These are phyloP conservation scores for Artibeus lituratus DNA, from an alignment of 2,797 vertebrate species.

Conservation along the genomic window DNA sequence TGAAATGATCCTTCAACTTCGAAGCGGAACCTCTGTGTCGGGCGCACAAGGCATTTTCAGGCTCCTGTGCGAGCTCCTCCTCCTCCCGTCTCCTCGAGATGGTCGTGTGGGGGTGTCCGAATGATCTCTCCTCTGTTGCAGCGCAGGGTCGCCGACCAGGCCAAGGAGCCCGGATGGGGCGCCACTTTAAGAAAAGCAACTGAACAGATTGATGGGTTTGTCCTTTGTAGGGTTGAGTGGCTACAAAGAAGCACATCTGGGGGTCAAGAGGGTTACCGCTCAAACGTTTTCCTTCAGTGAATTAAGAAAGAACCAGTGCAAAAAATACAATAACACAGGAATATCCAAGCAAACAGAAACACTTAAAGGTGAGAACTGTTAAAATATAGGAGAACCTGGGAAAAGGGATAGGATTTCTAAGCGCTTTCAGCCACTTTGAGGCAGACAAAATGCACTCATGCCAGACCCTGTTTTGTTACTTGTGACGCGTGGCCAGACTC, in stretches of 20 bases:
- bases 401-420: background rate
- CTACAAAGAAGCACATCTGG: background rate
- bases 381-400: background rate
- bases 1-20: background rate
- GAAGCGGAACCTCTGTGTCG: background rate
- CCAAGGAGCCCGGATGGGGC: background rate
- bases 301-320: background rate
- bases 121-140: too few relatives aligned
- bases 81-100: rapidly evolving
- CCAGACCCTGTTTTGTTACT: background rate
- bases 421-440: background rate
- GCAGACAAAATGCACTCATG: background rate
- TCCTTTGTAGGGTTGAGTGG: background rate
- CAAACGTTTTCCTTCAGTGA: background rate
- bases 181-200: too few relatives aligned
- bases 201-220: background rate
- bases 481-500: background rate
- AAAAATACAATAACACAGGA: background rate
- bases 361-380: background rate
- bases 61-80: background rate
- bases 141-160: too few relatives aligned
- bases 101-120: too few relatives aligned
- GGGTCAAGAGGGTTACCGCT: background rate
- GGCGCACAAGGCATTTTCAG: background rate
- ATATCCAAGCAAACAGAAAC: background rate